Base-by-base conservation (phyloP, 2,888 invertebrate species). In the Yponomeuta cagnagella region DNA sequence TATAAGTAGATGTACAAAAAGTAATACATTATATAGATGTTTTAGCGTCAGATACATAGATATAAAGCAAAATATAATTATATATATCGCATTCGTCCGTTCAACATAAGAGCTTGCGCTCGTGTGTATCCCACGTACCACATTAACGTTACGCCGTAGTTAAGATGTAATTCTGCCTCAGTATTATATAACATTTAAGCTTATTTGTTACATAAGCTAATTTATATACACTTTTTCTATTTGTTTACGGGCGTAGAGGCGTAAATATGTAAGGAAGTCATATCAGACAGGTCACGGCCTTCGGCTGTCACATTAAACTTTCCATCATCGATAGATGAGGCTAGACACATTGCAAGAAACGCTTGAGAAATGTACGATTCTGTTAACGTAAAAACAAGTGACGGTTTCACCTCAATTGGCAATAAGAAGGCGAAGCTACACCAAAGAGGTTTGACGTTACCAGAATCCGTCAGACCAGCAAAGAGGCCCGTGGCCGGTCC, bases 61-160 rank as follows among this genome's bases (percentile, higher is more conserved):
- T 91, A 89, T 91, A 91, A 91, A 89, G 90, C 90, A 90, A 92
- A 88, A 89, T 90, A 90, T 89, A 80, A 90, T 91, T 91, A 90
- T 91, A 90, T 91, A 91, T 91, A 91, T 90, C 89, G 92, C 91
- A 92, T 92, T 90, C 92, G 92, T 92, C 92, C 92, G 92, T 90
- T 88, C 89, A 88, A 88, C 86, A 85, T 91, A 91, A 91, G 92
- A 89, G 91, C 91, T 91, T 91, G 88, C 86, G 91, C 92, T 91
- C 92, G 86, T 90, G 89, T 91, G 90, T 91, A 90, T 88, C 88
- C 89, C 90, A 88, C 86, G 89, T 90, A 90, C 88, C 89, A 89
- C 88, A 86, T 87, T 88, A 90, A 90, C 89, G 87, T 90, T 90
- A 90, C 87, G 89, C 89, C 86, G 91, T 91, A 92, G 90, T 87